phyloP scores from a whole-genome alignment of 2,797 vertebrate species.

The Sebastes hopkinsi region DNA sequence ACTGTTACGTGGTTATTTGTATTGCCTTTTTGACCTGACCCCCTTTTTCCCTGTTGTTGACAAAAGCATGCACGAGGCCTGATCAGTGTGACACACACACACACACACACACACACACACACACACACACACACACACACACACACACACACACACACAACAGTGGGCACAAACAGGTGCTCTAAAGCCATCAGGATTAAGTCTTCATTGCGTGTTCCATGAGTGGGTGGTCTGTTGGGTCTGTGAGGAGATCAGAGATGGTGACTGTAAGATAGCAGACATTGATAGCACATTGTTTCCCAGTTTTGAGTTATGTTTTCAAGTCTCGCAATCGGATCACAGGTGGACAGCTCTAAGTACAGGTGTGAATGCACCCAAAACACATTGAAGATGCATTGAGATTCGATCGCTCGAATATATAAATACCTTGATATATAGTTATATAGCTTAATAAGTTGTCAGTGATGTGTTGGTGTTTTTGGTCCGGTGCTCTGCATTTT shows the following conservation, averaged over 20 bases:
- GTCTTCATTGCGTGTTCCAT: slow-evolving; percentile 29
- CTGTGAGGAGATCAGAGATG: slow-evolving; percentile 27
- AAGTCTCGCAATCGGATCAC: not conserved
- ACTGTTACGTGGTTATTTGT: not conserved
- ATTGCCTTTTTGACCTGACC: slow-evolving; percentile 5
- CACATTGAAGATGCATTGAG: not conserved
- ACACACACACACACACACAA: not conserved
- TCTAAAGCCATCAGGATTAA: slow-evolving; percentile 43
- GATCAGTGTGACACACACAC: not conserved
- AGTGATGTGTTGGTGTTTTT: too few relatives aligned
- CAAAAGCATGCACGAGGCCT: slow-evolving; percentile 3
- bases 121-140: not conserved
- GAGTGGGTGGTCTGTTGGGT: slow-evolving; percentile 32
- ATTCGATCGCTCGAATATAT: too few relatives aligned
- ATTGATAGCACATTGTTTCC: not conserved
- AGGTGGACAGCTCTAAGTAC: not conserved
- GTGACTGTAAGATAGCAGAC: not conserved
- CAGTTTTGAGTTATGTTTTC: not conserved
- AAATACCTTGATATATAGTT: too few relatives aligned
- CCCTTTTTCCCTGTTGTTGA: slow-evolving; percentile 4
- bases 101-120: not conserved
- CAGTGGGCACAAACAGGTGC: slow-evolving; percentile 33
- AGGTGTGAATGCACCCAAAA: not conserved
- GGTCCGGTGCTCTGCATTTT: too few relatives aligned
- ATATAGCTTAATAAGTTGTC: too few relatives aligned